Percentiles rank a stretch among this genome's conserved stretches.
phyloP scores from a whole-genome alignment of 2,113 vertebrate genomes.

The Psittacus erithacus region DNA sequence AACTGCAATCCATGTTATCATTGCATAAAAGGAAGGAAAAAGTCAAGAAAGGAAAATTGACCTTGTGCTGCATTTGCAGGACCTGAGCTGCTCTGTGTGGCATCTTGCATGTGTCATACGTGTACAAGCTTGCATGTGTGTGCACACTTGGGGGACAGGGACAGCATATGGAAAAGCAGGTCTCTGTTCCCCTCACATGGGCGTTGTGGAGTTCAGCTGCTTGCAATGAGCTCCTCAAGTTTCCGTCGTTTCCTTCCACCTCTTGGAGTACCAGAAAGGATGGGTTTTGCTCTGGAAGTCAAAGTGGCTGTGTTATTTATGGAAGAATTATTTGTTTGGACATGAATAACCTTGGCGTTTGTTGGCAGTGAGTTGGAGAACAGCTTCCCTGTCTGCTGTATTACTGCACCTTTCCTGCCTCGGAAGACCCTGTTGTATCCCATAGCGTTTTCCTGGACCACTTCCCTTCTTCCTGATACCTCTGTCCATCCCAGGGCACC shows the following conservation, averaged over 20 bases:
- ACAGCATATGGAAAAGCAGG: fast-evolving
- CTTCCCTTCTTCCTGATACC: background rate
- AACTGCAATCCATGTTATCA: fast-evolving
- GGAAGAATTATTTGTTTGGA: slow-evolving; percentile 55
- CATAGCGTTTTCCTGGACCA: background rate
- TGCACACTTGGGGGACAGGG: fast-evolving
- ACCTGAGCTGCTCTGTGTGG: background rate
- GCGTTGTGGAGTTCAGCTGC: background rate
- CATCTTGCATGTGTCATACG: fast-evolving
- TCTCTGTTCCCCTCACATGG: background rate
- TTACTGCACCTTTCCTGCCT: background rate
- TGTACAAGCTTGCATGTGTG: fast-evolving
- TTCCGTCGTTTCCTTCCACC: background rate
- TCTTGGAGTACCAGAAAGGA: slow-evolving; percentile 15
- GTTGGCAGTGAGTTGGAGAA: background rate
- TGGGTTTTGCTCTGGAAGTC: slow-evolving; percentile 16
- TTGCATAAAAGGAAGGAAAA: background rate
- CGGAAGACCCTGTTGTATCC: background rate
- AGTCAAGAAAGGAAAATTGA: background rate
- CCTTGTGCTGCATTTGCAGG: background rate
- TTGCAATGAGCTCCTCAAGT: background rate
- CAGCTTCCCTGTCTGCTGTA: background rate
- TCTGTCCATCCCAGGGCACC: background rate
- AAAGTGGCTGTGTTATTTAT: slow-evolving; percentile 28
- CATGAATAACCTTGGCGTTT: slow-evolving; percentile 1